phyloP scores from a whole-genome alignment of 1,140 invertebrate genomes.

The Ceratina calcarata region DNA sequence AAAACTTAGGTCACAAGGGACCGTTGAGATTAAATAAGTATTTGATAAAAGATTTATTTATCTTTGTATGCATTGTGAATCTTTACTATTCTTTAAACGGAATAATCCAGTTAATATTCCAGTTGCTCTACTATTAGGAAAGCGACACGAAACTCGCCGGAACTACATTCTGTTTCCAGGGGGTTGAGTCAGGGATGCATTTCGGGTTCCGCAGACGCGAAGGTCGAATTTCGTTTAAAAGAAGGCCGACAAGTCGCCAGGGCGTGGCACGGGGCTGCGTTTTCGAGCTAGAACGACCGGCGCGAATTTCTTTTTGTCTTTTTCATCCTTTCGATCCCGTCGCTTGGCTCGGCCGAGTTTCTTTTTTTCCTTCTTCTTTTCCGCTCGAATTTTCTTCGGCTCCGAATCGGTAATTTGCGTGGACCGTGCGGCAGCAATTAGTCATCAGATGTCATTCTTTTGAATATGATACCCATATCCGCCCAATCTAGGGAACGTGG shows the following conservation, averaged over 20 bases:
- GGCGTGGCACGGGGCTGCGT: neutral
- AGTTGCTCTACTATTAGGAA: neutral
- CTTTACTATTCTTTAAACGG: no score
- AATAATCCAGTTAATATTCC: no score
- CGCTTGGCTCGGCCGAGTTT: neutral
- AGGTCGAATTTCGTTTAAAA: constrained; percentile 1
- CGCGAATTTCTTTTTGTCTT: constrained; percentile 3
- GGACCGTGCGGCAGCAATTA: constrained; percentile 5
- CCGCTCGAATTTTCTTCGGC: neutral
- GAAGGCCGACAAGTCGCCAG: constrained; percentile 2
- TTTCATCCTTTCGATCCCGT: neutral
- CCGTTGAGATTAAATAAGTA: no score
- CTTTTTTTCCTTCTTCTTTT: neutral
- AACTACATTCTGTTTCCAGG: neutral
- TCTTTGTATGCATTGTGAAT: no score
- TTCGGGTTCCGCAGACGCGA: constrained; percentile 1
- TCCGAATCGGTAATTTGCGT: neutral
- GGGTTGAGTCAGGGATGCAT: neutral
- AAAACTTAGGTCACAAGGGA: no score
- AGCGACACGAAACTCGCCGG: neutral
- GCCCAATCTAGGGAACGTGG: neutral
- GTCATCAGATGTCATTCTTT: neutral
- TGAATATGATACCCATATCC: neutral
- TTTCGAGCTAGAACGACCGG: neutral
- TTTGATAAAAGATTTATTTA: no score